Conservation (phyloP, 2,113 vertebrate species). For the Furnarius figulus region DNA sequence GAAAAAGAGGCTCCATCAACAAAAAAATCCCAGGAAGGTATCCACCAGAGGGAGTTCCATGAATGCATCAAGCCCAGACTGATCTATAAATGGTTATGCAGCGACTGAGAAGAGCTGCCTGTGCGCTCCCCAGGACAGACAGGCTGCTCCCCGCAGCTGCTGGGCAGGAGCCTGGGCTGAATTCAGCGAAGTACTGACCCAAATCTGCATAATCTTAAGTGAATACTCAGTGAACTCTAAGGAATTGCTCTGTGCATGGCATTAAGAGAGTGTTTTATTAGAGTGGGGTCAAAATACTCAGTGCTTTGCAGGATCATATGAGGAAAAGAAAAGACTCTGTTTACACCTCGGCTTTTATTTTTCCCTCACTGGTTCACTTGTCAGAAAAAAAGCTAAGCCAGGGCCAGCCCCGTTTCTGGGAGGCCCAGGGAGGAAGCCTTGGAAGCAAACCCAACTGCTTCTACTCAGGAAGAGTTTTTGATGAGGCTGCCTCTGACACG, state of each 20-base stretch:
- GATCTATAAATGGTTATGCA: not conserved
- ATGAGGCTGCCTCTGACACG: not conserved
- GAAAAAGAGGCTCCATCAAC: not conserved
- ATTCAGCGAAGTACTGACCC: not conserved
- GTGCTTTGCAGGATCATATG: not conserved
- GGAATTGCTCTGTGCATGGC: not conserved
- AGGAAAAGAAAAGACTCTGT: slow-evolving; percentile 40
- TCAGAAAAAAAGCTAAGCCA: not conserved
- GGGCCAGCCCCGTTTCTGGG: not conserved
- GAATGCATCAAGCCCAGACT: not conserved
- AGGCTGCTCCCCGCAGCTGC: not conserved
- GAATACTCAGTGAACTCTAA: slow-evolving; percentile 42
- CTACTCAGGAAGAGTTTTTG: not conserved
- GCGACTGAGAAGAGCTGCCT: not conserved
- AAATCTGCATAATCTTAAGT: slow-evolving; percentile 42
- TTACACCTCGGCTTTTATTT: slow-evolving; percentile 45
- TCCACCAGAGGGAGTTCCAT: slow-evolving; percentile 60
- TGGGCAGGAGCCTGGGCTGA: not conserved
- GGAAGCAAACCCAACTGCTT: slow-evolving; percentile 12
- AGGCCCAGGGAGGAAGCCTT: not conserved
- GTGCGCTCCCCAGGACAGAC: not conserved
- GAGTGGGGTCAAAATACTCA: not conserved
- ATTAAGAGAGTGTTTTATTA: not conserved
- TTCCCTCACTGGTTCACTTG: slow-evolving; percentile 27
- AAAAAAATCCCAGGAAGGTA: not conserved